Conservation (phyloP, 2,888 invertebrate genomes). For the Melanostoma scalare region DNA sequence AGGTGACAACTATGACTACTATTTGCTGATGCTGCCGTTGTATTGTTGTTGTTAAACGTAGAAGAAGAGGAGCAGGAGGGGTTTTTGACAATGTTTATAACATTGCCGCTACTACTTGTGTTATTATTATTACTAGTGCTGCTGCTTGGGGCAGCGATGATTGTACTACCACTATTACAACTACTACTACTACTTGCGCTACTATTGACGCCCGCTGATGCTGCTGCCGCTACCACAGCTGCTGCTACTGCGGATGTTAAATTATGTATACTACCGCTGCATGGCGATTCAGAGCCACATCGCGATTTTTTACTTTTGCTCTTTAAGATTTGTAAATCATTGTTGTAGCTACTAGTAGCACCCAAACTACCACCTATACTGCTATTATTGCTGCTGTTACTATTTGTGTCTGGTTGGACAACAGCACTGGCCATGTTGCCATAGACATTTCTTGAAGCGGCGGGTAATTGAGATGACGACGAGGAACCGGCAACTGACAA, state of each 20-base stretch:
- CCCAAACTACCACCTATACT: conserved; percentile 71
- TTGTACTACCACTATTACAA: conserved; percentile 76
- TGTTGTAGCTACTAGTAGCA: conserved; percentile 69
- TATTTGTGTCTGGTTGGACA: conserved; percentile 76
- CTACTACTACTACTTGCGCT: conserved; percentile 77
- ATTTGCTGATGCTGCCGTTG: conserved; percentile 68
- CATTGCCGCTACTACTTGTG: conserved; percentile 76
- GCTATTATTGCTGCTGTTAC: conserved; percentile 71
- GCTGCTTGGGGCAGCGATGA: conserved; percentile 74
- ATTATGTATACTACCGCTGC: conserved; percentile 77
- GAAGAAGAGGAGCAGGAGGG: conserved; percentile 65
- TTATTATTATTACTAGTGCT: conserved; percentile 75
- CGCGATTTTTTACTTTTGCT: conserved; percentile 82
- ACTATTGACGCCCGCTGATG: conserved; percentile 69
- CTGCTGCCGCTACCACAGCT: conserved; percentile 74
- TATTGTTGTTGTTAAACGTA: conserved; percentile 49
- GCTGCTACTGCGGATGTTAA: conserved; percentile 70
- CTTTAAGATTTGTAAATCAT: conserved; percentile 76
- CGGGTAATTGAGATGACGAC: conserved; percentile 74
- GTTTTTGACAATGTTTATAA: conserved; percentile 78
- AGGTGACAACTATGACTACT: conserved; percentile 75
- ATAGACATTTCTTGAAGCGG: conserved; percentile 79
- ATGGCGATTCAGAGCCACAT: conserved; percentile 83
- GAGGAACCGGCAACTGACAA: conserved; percentile 71
- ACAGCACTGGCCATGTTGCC: conserved; percentile 78